These are phyloP conservation scores for Ptychochromis oligacanthus DNA, from an alignment of 2,113 vertebrate species.

Conservation along the genomic window DNA sequence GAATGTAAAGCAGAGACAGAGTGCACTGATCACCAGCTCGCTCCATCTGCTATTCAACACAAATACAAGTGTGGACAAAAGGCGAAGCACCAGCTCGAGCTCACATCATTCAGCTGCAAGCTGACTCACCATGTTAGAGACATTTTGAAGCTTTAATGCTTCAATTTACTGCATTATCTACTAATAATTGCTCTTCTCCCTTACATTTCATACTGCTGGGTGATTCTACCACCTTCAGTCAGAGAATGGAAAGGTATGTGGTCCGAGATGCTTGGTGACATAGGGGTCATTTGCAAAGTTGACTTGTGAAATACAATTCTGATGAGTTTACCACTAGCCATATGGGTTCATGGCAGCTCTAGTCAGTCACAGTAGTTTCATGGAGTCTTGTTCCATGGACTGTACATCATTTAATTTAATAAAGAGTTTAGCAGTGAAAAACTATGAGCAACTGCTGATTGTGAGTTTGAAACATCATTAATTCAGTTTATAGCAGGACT, in stretches of 20 bases:
- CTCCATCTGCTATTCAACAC: slow-evolving; percentile 39
- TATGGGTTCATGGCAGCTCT: background rate
- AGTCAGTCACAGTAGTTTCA: background rate
- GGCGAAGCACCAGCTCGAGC: background rate
- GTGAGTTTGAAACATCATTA: background rate
- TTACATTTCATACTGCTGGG: background rate
- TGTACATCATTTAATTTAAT: slow-evolving; percentile 1
- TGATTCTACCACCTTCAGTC: background rate
- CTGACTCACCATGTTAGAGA: background rate
- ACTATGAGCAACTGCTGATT: background rate
- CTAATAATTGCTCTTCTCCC: background rate
- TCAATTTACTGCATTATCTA: slow-evolving; percentile 10
- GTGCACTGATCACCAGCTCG: slow-evolving; percentile 40
- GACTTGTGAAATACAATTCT: background rate
- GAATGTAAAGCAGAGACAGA: slow-evolving; percentile 55
- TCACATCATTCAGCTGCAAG: background rate
- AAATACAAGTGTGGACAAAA: slow-evolving; percentile 10
- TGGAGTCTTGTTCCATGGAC: background rate
- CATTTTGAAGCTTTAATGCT: background rate
- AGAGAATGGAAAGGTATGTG: background rate
- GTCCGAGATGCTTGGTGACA: background rate
- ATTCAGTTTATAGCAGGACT: background rate
- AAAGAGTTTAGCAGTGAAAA: background rate
- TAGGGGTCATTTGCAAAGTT: background rate
- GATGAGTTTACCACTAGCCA: background rate